These are phyloP conservation scores for Odontamblyopus lacepedii DNA, from an alignment of 2,797 vertebrate species.

Conservation along the genomic window DNA sequence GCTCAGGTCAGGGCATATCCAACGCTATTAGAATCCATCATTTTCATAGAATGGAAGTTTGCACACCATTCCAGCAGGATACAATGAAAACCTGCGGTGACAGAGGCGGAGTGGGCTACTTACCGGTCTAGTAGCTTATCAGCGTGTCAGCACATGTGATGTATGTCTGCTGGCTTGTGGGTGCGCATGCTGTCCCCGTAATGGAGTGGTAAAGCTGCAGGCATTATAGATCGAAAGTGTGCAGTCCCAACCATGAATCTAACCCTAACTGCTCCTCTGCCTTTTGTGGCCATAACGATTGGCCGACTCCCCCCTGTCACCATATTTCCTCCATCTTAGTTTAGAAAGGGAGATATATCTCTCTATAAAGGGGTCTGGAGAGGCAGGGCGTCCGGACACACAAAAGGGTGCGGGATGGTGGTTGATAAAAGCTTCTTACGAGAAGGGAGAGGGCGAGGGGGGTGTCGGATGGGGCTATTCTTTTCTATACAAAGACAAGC, in stretches of 20 bases:
- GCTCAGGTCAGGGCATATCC: conserved; percentile 7
- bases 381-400: conserved; percentile 45
- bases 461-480: conserved; percentile 67
- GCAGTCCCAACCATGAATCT: conserved; percentile 74
- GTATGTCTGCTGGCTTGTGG: conserved; percentile 53
- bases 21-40: conserved; percentile 2
- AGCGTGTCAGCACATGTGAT: conserved; percentile 58
- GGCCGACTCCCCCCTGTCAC: conserved; percentile 67
- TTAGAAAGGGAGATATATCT: conserved; percentile 75
- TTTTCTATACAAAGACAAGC: conserved; percentile 68
- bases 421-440: conserved; percentile 66
- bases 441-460: conserved; percentile 59
- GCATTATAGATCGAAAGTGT: conserved; percentile 71
- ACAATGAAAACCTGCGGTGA: not conserved
- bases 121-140: conserved; percentile 19
- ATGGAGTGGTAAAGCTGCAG: conserved; percentile 75
- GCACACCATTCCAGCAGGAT: conserved; percentile 2
- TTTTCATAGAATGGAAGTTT: not conserved
- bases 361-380: conserved; percentile 67
- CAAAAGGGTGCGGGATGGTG: conserved; percentile 62
- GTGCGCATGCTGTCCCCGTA: conserved; percentile 65
- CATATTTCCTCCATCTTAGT: conserved; percentile 78
- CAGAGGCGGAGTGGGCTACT: conserved; percentile 11
- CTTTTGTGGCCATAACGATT: conserved; percentile 77
- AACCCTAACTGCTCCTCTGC: conserved; percentile 70